These are phyloP conservation scores for Pseudopipra pipra DNA, from an alignment of 2,113 vertebrate genomes.

Conservation along the genomic window DNA sequence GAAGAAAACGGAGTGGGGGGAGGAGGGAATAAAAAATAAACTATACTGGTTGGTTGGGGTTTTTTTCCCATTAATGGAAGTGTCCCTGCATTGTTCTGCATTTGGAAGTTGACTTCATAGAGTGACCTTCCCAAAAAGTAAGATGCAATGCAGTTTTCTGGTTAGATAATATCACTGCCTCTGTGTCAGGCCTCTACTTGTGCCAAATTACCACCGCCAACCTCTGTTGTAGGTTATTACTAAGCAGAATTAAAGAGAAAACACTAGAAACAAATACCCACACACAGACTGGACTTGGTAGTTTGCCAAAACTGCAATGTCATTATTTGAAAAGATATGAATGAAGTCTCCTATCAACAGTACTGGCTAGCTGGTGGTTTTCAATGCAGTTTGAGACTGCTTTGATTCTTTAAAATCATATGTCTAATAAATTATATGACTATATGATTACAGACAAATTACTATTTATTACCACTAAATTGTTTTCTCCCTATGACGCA, in stretches of 20 bases:
- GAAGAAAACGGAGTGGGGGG: accelerated
- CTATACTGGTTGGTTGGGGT: accelerated
- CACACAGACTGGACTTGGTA: background rate
- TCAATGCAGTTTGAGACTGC: background rate
- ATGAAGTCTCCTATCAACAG: background rate
- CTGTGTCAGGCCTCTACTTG: background rate
- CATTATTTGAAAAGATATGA: background rate
- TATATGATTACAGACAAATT: background rate
- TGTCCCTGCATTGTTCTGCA: background rate
- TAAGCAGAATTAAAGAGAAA: slow-evolving; percentile 20
- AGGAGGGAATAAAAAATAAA: background rate
- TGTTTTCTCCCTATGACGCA: background rate
- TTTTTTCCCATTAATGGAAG: background rate
- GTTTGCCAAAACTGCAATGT: background rate
- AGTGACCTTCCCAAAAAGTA: slow-evolving; percentile 20
- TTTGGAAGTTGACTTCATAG: background rate
- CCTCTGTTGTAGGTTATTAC: slow-evolving; percentile 9
- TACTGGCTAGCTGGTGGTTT: background rate
- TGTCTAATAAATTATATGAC: background rate
- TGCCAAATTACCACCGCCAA: slow-evolving; percentile 28
- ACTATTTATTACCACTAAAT: background rate
- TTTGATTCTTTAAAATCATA: background rate
- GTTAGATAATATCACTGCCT: slow-evolving; percentile 8
- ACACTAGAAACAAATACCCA: background rate
- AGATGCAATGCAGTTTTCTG: slow-evolving; percentile 50